Evolutionary conservation across 1,140 invertebrate species (phyloP), one percentile per base, ranked within the genome.

Genomic region (Cherax destructor): DNA sequence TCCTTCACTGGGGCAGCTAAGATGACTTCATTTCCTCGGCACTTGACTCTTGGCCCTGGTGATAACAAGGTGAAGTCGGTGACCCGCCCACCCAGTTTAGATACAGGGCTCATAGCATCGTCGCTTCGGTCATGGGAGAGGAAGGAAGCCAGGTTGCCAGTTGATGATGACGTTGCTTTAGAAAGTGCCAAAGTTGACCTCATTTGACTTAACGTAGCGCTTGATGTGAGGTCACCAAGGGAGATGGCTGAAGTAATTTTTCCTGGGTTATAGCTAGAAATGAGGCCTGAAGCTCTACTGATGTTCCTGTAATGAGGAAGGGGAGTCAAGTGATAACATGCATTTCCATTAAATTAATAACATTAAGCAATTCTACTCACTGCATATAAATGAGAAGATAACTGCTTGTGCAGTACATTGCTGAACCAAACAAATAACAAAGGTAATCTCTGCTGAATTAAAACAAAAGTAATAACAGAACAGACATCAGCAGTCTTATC

Each of bases 171-270:
- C 13, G 61, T 81, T 21, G 47, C 72, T 47, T 83, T 88, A 21
- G 59, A 24, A 41, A 41, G 21, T 49, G 41, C 52, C 18, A 81
- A 50, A n/a, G 61, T 49, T 13, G 83, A 85, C 86, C 69, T 81
- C n/a, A 47, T n/a, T 61, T 81, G 47, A 56, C 65, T 52, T 21
- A 50, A 30, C 13, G 41, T 72, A 1, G n/a, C 30, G 0, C 16
- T n/a, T 16, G 86, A 81, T 47, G 79, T 81, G 47, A 88, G 78
- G 61, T 88, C 79, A 52, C 61, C 79, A 41, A 88, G 65, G 65
- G 86, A 88, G 49, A 61, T 88, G 21, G 86, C 86, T 18, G 50
- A 81, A 4, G 86, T 88, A 30, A 88, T 65, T 41, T 80, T 81
- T 59, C 59, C 49, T 11, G 41, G n/a, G 24, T 41, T 21, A 30